Conservation (phyloP, 2,797 vertebrate species). For the Gymnocypris eckloni region DNA sequence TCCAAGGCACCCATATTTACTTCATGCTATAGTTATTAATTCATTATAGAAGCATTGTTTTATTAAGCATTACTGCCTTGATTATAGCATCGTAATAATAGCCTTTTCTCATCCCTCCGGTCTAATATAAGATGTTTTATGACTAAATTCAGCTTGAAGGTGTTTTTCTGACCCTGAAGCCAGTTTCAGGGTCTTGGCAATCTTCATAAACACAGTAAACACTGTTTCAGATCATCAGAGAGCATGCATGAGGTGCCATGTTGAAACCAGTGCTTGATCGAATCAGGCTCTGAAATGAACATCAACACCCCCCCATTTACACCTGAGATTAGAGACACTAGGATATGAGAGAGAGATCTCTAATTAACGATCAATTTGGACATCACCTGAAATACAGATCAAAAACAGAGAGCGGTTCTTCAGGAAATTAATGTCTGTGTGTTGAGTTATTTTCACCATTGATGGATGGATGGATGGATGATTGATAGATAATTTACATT, state of each 20-base stretch:
- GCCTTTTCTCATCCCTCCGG: not conserved
- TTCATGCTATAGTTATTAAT: too few species aligned
- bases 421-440: too few species aligned
- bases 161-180: not conserved
- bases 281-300: conserved; percentile 5
- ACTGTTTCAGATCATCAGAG: too few species aligned
- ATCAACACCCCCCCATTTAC: too few species aligned
- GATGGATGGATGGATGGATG: too few species aligned
- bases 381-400: conserved; percentile 26
- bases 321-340: conserved; percentile 57
- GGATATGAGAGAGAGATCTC: conserved; percentile 30
- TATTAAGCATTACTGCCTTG: not conserved
- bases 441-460: too few species aligned
- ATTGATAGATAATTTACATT: too few species aligned
- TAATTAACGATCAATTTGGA: too few species aligned
- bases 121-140: not conserved
- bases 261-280: conserved; percentile 40
- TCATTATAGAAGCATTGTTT: not conserved
- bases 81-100: not conserved
- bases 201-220: not conserved
- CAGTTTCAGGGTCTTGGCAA: too few species aligned
- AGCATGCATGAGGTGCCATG: too few species aligned
- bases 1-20: too few species aligned
- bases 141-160: not conserved
- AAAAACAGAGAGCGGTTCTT: not conserved